phyloP scores from a whole-genome alignment of 2,888 invertebrate species.

The Dryococelus australis region DNA sequence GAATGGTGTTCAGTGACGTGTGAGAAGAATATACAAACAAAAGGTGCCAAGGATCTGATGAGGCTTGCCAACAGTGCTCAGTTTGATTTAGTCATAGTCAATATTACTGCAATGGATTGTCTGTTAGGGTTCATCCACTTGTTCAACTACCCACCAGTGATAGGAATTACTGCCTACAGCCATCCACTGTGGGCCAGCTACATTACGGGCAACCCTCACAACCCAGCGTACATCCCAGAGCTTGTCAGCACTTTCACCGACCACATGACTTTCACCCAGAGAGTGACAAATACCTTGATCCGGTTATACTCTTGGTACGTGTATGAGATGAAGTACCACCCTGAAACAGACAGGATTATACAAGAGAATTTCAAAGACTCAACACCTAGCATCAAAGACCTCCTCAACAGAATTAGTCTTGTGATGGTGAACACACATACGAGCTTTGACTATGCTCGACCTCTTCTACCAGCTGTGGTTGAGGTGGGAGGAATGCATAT shows the following conservation, averaged over 20 bases:
- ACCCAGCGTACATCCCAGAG: conserved; percentile 39
- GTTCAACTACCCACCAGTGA: conserved; percentile 41
- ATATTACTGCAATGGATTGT: conserved; percentile 37
- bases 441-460: conserved; percentile 53
- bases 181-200: conserved; percentile 35
- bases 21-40: conserved; percentile 29
- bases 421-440: conserved; percentile 58
- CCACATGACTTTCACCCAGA: conserved; percentile 42
- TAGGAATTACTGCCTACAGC: conserved; percentile 41
- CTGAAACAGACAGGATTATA: no score
- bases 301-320: background rate
- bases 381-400: conserved; percentile 54
- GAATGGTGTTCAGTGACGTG: conserved; percentile 26
- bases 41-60: conserved; percentile 34
- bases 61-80: conserved; percentile 31
- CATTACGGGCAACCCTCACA: conserved; percentile 38
- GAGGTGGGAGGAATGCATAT: conserved; percentile 59
- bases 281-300: conserved; percentile 39
- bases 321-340: no score
- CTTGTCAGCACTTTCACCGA: conserved; percentile 35
- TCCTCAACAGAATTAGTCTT: conserved; percentile 60
- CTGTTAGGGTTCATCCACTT: conserved; percentile 35
- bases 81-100: conserved; percentile 41
- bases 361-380: conserved; percentile 45
- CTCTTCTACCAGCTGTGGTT: conserved; percentile 57